Base-by-base conservation (phyloP, 1,140 invertebrate genomes). In the Apis dorsata region DNA sequence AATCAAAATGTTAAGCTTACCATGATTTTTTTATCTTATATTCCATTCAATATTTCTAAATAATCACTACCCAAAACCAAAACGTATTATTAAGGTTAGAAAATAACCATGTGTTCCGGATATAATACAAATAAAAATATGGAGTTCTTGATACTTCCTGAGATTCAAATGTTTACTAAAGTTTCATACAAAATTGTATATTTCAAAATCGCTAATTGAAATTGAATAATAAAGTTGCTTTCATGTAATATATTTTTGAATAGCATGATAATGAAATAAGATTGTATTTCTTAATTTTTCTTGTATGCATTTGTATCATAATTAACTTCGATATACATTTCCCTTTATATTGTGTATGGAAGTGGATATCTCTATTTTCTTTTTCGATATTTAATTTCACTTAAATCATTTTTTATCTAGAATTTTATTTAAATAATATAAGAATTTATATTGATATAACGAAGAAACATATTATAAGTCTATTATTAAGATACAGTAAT, bases 101-200 rank as follows among this genome's bases (percentile, higher is more conserved):
- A 76, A 79, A 17, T 53, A 66, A 71, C 72, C 75, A 84, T 86
- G 81, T 84, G 85, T 79, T 53, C 84, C 81, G 84, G 84, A 85
- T 53, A 17, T 24, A 51, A 19, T n/a, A 60, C 21, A 21, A 11
- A 70, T 9, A 17, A 10, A 62, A 84, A 62, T 3, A 84, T 84
- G 82, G 82, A 60, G 82, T n/a, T 57, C 2, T 68, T 4, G 24
- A 51, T 55, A 17, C 59, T 84, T 84, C 82, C 82, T 74, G 68
- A 57, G 2, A 69, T 82, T 82, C 49, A 59, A 83, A 78, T 51
- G 21, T 19, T 19, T 28, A 21, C 21, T 1, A 11, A 63, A 49
- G 57, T 70, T 60, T 13, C 17, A 8, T 51, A 59, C 12, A 59
- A 69, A 80, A 17, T 76, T 68, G 24, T 28, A 28, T 57, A 28